Evolutionary conservation across 1,140 invertebrate genomes (phyloP).

Genomic region (Drosophila cardini): DNA sequence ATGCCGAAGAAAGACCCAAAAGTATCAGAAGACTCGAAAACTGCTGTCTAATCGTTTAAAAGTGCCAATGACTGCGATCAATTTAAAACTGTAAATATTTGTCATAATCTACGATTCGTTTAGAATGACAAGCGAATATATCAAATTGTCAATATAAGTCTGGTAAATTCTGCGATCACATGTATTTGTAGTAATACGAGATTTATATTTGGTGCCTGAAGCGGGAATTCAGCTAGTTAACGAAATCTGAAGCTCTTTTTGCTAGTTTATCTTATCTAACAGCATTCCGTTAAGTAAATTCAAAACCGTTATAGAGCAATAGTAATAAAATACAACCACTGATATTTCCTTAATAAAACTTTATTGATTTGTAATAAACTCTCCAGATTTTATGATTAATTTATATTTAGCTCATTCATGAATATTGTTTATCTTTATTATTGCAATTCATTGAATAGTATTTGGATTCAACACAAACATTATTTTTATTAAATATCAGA

Average conservation of each 20-base stretch:
- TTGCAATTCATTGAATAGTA: slow-evolving; percentile 10
- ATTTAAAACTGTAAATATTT: slow-evolving; percentile 30
- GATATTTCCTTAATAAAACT: slow-evolving; percentile 9
- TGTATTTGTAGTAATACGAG: slow-evolving; percentile 8
- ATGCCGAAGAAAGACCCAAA: slow-evolving; percentile 10
- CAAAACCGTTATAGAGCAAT: slow-evolving; percentile 2
- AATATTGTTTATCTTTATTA: slow-evolving; percentile 2
- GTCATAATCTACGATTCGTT: not conserved
- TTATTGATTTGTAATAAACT: slow-evolving; percentile 35
- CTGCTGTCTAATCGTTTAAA: slow-evolving; percentile 39
- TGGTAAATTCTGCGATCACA: not conserved
- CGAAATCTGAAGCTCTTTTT: not conserved
- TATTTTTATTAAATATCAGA: not conserved
- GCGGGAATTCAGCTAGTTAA: not conserved
- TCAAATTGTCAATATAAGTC: slow-evolving; percentile 7
- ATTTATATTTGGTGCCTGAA: not conserved
- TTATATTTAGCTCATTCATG: slow-evolving; percentile 17
- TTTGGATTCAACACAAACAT: not conserved
- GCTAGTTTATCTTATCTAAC: slow-evolving; percentile 31
- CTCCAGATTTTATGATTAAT: slow-evolving; percentile 15
- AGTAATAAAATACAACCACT: slow-evolving; percentile 9
- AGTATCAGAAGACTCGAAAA: slow-evolving; percentile 29
- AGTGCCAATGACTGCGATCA: not conserved
- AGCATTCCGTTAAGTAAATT: not conserved
- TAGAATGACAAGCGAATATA: slow-evolving; percentile 21